phyloP scores from a whole-genome alignment of 35 echinoderm and acorn worm species.

The Ophioderma brevispina region DNA sequence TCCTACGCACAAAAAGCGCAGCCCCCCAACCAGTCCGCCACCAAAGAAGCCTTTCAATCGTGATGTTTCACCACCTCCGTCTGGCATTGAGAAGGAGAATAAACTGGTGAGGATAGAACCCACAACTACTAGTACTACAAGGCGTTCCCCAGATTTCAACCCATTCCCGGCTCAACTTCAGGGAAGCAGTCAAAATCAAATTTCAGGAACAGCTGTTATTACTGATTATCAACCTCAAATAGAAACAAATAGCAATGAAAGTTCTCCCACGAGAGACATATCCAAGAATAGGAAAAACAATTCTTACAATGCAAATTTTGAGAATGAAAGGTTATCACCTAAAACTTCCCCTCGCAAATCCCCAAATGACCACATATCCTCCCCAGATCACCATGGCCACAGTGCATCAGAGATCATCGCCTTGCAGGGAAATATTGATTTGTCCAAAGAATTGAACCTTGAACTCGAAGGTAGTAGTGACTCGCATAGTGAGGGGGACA shows the following conservation, averaged over 20 bases:
- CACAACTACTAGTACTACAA: constrained; percentile 3
- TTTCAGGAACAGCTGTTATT: background rate
- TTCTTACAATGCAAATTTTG: constrained; percentile 14
- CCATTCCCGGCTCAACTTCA: background rate
- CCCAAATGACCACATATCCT: constrained; percentile 13
- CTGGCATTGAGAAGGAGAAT: constrained; percentile 18
- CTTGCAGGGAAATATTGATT: constrained; percentile 46
- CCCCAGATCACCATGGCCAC: background rate
- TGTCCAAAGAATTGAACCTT: constrained; percentile 42
- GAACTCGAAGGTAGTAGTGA: constrained; percentile 38
- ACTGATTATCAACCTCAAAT: background rate
- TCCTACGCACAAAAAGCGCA: constrained; percentile 5
- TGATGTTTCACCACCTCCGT: background rate
- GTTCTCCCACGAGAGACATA: background rate
- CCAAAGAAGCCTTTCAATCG: constrained; percentile 21
- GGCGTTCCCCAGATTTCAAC: background rate
- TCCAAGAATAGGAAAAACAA: constrained; percentile 4
- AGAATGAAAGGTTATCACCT: background rate
- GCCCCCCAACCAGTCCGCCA: constrained; percentile 58
- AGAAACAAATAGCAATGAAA: background rate
- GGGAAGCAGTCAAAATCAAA: background rate
- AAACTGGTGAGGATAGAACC: constrained; percentile 8
- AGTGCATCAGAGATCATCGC: constrained; percentile 55
- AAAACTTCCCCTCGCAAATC: constrained; percentile 39
- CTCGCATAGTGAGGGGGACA: background rate